Evolutionary conservation across 2,797 vertebrate genomes (phyloP).

Genomic region (Pampus argenteus): DNA sequence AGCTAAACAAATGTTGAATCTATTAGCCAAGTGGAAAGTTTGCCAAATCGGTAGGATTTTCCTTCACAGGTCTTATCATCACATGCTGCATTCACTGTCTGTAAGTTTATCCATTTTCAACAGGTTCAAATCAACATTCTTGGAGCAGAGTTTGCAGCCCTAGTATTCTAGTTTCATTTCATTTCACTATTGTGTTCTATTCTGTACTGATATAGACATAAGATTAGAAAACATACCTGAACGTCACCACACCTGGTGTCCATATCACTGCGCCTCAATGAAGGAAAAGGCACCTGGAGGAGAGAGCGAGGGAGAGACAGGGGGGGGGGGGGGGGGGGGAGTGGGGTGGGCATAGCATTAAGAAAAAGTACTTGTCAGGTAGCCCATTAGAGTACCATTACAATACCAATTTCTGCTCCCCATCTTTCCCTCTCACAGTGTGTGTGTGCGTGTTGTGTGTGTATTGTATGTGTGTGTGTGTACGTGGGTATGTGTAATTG

Average conservation of each 20-base stretch:
- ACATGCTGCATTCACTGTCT: not conserved
- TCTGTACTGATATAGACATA: not conserved
- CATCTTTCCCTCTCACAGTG: slow-evolving; percentile 58
- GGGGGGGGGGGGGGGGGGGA: not conserved
- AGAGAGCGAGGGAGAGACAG: slow-evolving; percentile 22
- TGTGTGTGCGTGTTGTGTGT: slow-evolving; percentile 42
- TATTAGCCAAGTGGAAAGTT: slow-evolving; percentile 4
- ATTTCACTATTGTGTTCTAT: not conserved
- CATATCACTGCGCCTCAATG: slow-evolving; percentile 75
- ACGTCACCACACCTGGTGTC: slow-evolving; percentile 72
- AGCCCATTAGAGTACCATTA: slow-evolving; percentile 79
- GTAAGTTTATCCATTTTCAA: slow-evolving; percentile 3
- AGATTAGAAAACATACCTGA: slow-evolving; percentile 58
- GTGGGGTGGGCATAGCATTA: slow-evolving; percentile 57
- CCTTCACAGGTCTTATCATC: not conserved
- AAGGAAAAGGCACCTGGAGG: slow-evolving; percentile 62
- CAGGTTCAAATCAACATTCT: not conserved
- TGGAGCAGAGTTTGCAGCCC: slow-evolving; percentile 1
- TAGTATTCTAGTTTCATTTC: not conserved
- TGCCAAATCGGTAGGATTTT: not conserved
- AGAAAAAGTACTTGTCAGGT: slow-evolving; percentile 80
- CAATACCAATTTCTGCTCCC: slow-evolving; percentile 76
- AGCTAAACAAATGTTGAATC: slow-evolving; percentile 38
- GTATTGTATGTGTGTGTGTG: slow-evolving; percentile 8
- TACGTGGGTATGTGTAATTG: slow-evolving; percentile 51